These are phyloP conservation scores for Pseudoatta argentina DNA, from an alignment of 1,140 invertebrate species.

Conservation along the genomic window DNA sequence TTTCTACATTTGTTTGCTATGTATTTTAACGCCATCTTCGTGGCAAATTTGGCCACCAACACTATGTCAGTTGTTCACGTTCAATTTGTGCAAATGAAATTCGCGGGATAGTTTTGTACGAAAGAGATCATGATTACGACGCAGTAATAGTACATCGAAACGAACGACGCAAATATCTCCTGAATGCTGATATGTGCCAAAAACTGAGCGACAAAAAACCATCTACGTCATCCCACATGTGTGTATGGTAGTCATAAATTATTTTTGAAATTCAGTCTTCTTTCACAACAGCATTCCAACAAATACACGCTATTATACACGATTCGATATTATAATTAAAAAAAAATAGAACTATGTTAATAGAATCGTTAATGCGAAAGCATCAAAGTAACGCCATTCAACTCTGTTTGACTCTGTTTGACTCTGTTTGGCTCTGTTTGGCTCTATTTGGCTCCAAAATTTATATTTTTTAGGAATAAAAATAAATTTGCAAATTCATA, in stretches of 20 bases:
- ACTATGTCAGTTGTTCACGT: not conserved
- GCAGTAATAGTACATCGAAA: not conserved
- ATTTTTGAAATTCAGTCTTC: not conserved
- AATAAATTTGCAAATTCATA: not conserved
- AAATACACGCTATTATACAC: not conserved
- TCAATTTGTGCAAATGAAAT: not conserved
- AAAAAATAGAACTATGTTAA: not conserved
- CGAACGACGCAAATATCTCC: not conserved
- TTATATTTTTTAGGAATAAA: not conserved
- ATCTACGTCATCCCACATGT: not conserved
- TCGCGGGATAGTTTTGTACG: not conserved
- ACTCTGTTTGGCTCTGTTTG: no score
- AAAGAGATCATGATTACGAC: not conserved
- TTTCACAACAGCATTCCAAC: no score
- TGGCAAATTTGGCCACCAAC: not conserved
- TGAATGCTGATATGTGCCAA: constrained; percentile 8
- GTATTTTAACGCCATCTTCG: not conserved
- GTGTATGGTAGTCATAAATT: constrained; percentile 10
- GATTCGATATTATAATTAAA: not conserved
- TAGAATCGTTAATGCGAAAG: not conserved
- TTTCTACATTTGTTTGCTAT: not conserved
- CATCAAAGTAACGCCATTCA: not conserved
- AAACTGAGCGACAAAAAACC: constrained; percentile 14
- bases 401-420: no score
- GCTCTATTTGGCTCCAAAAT: not conserved